Base-by-base conservation (phyloP, 2,888 invertebrate species). In the Eutolmus rufibarbis region DNA sequence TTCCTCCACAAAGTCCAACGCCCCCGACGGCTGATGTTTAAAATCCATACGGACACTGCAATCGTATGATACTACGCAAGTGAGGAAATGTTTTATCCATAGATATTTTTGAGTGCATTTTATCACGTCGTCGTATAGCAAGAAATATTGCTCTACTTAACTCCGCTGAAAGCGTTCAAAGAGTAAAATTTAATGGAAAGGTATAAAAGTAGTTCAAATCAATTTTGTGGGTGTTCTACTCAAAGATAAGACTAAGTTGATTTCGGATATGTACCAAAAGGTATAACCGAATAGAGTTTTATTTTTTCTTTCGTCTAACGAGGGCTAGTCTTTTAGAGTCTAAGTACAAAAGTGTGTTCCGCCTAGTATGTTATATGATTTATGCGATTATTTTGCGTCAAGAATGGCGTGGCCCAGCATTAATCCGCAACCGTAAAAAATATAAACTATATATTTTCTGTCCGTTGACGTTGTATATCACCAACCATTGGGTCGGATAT, bases 171-270 rank as follows among this genome's bases (percentile, higher is more conserved):
- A 78, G 14, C 40, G 8, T 78, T 78, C 43, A 40, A 78, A 78
- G 43, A 46, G 78, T 78, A 5, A 43, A 19, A 37, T 43, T 40
- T 40, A 78, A 78, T 78, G 78, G 78, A 46, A 78, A 40, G 23
- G 40, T 78, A 43, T 16, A 78, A 40, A 46, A 37, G 43, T 78
- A 78, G 78, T 78, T 46, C 78, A 78, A 78, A 78, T 78, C 43
- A 78, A 78, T 46, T 78, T 78, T 78, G 78, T 78, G 78, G 78
- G 78, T 78, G 78, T 78, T 78, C 23, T 43, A 19, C 46, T 40
- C 37, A 12, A 19, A 19, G 66, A 66, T 66, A 66, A 78, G 43
- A 2, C 78, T 34, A 12, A 19, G 77, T 37, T 9, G 14, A 40
- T 34, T 31, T 23, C 34, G 12, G 51, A 12, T 37, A 76, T n/a